phyloP scores from a whole-genome alignment of 92 coral and sea anemone species.

The Hydrozoanthus gracilis region DNA sequence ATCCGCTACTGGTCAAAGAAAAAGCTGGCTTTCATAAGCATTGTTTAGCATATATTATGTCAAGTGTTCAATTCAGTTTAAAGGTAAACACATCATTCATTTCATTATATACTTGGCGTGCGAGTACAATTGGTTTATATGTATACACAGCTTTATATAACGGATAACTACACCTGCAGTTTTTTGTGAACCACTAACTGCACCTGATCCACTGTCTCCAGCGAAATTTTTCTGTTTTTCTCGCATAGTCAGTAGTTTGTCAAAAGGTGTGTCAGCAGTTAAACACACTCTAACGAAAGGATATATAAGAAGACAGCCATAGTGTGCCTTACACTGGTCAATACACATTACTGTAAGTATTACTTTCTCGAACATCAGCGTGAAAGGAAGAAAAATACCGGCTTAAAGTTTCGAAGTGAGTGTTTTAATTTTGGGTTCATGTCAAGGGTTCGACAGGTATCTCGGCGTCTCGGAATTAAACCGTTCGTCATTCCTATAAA shows the following conservation, averaged over 20 bases:
- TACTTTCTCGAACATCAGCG: not conserved
- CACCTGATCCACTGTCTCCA: slow-evolving; percentile 1
- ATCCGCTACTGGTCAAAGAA: no score
- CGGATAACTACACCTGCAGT: no score
- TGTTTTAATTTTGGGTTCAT: not conserved
- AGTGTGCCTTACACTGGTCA: slow-evolving; percentile 3
- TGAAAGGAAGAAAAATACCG: slow-evolving; percentile 7
- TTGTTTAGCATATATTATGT: no score
- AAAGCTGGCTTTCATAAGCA: no score
- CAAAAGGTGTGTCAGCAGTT: slow-evolving; percentile 3
- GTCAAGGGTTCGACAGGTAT: not conserved
- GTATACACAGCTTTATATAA: no score
- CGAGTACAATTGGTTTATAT: no score
- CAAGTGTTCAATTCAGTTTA: no score
- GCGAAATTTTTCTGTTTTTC: slow-evolving; percentile 6
- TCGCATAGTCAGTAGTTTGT: slow-evolving; percentile 1
- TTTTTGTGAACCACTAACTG: no score
- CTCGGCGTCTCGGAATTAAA: no score
- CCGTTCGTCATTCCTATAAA: no score
- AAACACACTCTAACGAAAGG: not conserved
- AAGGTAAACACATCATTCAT: no score
- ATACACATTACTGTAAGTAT: not conserved
- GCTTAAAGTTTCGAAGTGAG: slow-evolving; percentile 2
- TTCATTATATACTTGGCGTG: no score
- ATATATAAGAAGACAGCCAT: slow-evolving; percentile 1